phyloP scores from a whole-genome alignment of 2,113 vertebrate species.

The Pseudorectes ferrugineus region DNA sequence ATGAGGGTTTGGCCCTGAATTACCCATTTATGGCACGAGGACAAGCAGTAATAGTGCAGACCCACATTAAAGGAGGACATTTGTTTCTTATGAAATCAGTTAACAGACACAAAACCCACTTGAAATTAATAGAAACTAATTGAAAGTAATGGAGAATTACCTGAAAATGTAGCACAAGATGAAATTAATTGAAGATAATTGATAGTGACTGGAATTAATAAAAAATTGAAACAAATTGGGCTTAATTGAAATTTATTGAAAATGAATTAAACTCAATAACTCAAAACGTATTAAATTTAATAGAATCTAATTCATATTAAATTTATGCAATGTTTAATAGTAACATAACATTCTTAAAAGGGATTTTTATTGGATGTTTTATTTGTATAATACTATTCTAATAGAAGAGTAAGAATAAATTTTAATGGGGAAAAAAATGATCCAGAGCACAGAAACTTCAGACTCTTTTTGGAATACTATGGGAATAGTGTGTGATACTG shows the following conservation, averaged over 20 bases:
- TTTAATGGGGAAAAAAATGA: not conserved
- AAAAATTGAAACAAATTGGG: slow-evolving; percentile 70
- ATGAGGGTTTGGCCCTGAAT: not conserved
- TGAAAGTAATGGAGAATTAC: slow-evolving; percentile 75
- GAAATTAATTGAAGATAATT: slow-evolving; percentile 78
- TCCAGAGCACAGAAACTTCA: not conserved
- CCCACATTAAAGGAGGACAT: not conserved
- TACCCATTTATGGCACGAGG: not conserved
- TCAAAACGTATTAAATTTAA: slow-evolving; percentile 74
- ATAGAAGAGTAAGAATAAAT: slow-evolving; percentile 17
- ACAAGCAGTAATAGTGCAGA: not conserved
- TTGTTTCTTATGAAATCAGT: slow-evolving; percentile 62
- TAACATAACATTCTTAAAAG: slow-evolving; percentile 57
- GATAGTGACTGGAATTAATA: slow-evolving; percentile 76
- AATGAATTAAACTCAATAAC: slow-evolving; percentile 73
- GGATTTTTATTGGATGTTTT: slow-evolving; percentile 23
- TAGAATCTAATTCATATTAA: slow-evolving; percentile 72
- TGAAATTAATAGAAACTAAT: slow-evolving; percentile 74
- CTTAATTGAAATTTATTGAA: slow-evolving; percentile 80
- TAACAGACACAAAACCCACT: slow-evolving; percentile 38
- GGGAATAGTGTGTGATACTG: not conserved
- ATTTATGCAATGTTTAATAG: slow-evolving; percentile 64
- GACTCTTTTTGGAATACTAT: not conserved
- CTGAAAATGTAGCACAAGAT: slow-evolving; percentile 74
- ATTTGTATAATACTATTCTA: slow-evolving; percentile 35